Evolutionary conservation across 2,888 invertebrate species (phyloP), one percentile per base, ranked within the genome.

Genomic region (Eupithecia inturbata): DNA sequence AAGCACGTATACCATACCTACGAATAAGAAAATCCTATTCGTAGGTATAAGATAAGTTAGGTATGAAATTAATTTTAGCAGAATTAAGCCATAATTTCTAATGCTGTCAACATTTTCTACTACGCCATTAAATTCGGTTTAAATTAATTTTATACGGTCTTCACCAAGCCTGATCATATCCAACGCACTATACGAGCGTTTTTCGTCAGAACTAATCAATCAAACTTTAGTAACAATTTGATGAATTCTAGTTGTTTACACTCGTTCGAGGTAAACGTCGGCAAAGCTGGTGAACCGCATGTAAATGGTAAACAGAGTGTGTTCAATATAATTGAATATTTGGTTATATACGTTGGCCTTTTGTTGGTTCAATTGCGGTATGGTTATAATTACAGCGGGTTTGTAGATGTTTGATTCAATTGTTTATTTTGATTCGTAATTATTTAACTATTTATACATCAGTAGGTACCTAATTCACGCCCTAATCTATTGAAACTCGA

Each of bases 181-280:
- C 36, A 36, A 36, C 9, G 10, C 36, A 36, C 36, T 36, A 10
- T 10, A 39, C 39, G 39, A 12, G 12, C 45, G 45, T 45, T 45
- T 45, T 45, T 45, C 4, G 39, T 39, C 39, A 14, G 3, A 39
- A 14, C 3, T 14, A 45, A 19, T 19, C 19, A 45, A 45, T 19
- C 16, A 45, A 6, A 19, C 16, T 39, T 39, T 45, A 45, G 6
- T 19, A 45, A n/a, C 19, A 72, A 64, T 68, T 72, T 68, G 31
- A 72, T 69, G 53, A 68, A 69, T 41, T 68, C 49, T n/a, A 72
- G 22, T 68, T 64, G 72, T 72, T 68, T 68, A 64, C 63, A 22
- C n/a, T 49, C n/a, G n/a, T 9, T 49, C 9, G 9, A 57, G 60
- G 62, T 67, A 70, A 67, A 62, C 41, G 49, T 49, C 28, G n/a